Conservation (phyloP, 2,797 vertebrate species). For the Sebastolobus altivelis region DNA sequence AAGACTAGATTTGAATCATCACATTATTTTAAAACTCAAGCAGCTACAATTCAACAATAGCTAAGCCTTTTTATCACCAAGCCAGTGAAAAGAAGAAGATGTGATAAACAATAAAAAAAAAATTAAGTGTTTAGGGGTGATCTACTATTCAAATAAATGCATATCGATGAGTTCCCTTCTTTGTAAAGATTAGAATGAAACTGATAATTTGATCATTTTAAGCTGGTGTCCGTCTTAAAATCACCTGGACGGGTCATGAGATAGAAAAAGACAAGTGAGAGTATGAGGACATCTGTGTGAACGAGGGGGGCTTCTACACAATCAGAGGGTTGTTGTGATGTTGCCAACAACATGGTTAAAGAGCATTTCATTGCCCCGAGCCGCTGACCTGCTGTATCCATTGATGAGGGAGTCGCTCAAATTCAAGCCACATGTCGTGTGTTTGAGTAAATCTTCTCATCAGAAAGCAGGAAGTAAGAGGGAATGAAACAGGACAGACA, state of each 20-base stretch:
- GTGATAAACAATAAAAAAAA: background rate
- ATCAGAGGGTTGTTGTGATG: conserved; percentile 14
- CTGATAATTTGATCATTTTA: conserved; percentile 10
- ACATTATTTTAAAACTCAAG: background rate
- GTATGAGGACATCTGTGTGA: background rate
- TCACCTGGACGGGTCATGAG: background rate
- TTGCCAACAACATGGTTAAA: conserved; percentile 21
- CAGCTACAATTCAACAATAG: background rate
- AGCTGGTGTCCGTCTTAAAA: background rate
- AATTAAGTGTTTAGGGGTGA: background rate
- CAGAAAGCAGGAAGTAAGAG: conserved; percentile 29
- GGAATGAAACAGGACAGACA: conserved; percentile 18
- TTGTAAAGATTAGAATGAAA: background rate
- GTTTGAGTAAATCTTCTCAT: conserved; percentile 8
- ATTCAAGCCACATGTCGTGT: conserved; percentile 38
- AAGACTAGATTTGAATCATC: conserved; percentile 22
- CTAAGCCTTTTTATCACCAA: background rate
- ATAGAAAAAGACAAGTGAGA: background rate
- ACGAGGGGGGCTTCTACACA: conserved; percentile 1
- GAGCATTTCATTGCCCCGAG: background rate
- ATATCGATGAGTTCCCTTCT: background rate
- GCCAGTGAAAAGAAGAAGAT: background rate
- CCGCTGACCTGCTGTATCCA: conserved; percentile 26
- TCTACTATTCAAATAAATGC: background rate
- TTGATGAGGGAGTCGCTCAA: conserved; percentile 23